Base-by-base conservation (phyloP, 2,113 vertebrate species). In the Mola mola region DNA sequence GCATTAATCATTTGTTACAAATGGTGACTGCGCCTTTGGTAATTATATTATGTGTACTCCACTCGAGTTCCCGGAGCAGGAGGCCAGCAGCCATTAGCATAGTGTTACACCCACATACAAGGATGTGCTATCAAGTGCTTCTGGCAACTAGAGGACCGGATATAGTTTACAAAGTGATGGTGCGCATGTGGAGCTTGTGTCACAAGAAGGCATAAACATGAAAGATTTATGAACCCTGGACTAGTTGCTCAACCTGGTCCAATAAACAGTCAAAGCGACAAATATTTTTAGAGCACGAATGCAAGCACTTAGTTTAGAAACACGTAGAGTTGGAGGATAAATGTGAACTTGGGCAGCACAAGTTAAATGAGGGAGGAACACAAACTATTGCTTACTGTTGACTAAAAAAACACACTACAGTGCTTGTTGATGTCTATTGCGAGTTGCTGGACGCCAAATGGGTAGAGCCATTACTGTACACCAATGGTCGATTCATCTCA, bases 381-480 rank as follows among this genome's bases (percentile, higher is more conserved):
- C 36, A 52, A 36, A 55, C 25, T 4, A 15, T 22, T 26, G 44
- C 22, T 51, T 60, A 52, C 36, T 78, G 66, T 87, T 82, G 80
- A 75, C 57, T 52, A 24, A 60, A 62, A 75, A 88, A 87, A 86
- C 66, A 83, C 13, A 47, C 67, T 59, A 38, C 22, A 37, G 79
- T 72, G 73, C 75, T 85, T 84, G 77, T 64, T 64, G 65, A 81
- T 64, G 44, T 20, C 42, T 15, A 40, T 5, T 42, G 55, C 66
- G 29, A 72, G 70, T 46, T 65, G 56, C 25, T 25, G 40, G 5
- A 49, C 21, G 33, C 42, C 63, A 28, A 69, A 80, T 61, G 66
- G 44, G 64, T 6, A 17, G 34, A 62, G 63, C 17, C 51, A n/a
- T 42, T 49, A 55, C 60, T 50, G 71, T 25, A 59, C 47, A 59